Evolutionary conservation across 1,140 invertebrate species (phyloP).

Genomic region (Platorchestia sp.): DNA sequence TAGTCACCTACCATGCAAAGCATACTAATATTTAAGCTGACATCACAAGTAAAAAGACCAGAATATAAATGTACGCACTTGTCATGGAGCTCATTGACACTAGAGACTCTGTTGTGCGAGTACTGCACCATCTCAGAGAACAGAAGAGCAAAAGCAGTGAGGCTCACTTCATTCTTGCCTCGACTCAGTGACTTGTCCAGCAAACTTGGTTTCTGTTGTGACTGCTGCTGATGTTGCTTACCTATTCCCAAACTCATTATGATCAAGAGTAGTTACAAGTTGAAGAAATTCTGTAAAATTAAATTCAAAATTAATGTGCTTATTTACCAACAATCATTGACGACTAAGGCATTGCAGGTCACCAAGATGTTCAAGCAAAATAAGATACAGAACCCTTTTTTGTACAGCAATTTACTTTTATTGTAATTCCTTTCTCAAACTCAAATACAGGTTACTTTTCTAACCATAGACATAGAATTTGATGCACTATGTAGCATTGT

Average conservation of each 20-base stretch:
- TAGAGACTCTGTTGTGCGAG: conserved; percentile 95
- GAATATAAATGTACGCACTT: conserved; percentile 77
- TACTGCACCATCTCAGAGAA: conserved; percentile 99
- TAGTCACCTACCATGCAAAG: neutral
- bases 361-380: neutral
- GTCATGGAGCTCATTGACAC: conserved; percentile 93
- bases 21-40: neutral
- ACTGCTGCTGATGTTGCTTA: conserved; percentile 42
- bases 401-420: neutral
- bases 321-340: neutral
- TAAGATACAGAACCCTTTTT: neutral
- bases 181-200: conserved; percentile 92
- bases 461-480: no score
- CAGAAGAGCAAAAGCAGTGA: conserved; percentile 93
- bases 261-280: neutral
- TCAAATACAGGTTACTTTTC: neutral
- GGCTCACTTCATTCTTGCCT: conserved; percentile 91
- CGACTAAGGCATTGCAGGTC: neutral
- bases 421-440: neutral
- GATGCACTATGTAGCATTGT: no score
- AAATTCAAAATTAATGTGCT: neutral
- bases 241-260: conserved; percentile 23
- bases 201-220: conserved; percentile 80
- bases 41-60: neutral
- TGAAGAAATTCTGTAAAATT: neutral